Conservation (phyloP, 1,140 invertebrate genomes). For the Ceratoteleas bidentatus region DNA sequence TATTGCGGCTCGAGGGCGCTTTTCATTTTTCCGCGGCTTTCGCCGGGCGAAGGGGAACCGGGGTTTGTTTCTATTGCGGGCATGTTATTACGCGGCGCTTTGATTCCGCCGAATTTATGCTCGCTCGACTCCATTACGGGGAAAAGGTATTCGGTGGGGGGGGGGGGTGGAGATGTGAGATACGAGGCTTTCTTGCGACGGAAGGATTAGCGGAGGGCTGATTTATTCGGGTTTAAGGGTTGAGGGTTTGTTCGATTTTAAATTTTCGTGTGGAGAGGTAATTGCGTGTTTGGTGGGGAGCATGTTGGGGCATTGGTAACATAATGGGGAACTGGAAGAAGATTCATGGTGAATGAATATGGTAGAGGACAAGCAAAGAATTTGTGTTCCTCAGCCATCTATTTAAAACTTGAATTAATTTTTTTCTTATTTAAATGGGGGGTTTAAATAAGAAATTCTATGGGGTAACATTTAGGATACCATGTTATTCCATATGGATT, state of each 20-base stretch:
- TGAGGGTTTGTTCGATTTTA: background rate
- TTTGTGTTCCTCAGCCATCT: too few species aligned
- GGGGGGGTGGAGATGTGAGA: constrained; percentile 23
- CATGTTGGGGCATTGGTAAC: too few species aligned
- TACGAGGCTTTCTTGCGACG: constrained; percentile 6
- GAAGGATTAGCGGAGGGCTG: constrained; percentile 19
- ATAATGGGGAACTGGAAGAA: too few species aligned
- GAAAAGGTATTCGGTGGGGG: constrained; percentile 30
- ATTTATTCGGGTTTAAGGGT: constrained; percentile 27
- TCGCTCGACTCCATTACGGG: constrained; percentile 49
- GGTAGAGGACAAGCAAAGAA: too few species aligned
- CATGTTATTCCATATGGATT: too few species aligned
- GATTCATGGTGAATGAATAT: too few species aligned
- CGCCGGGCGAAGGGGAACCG: constrained; percentile 21
- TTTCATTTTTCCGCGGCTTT: constrained; percentile 53
- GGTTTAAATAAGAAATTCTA: too few species aligned
- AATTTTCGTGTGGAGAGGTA: background rate
- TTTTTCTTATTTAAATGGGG: too few species aligned
- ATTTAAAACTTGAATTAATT: too few species aligned
- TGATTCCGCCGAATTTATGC: constrained; percentile 47
- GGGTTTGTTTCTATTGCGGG: constrained; percentile 53
- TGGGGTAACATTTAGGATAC: too few species aligned
- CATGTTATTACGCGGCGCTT: constrained; percentile 40
- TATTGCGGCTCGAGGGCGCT: constrained; percentile 57
- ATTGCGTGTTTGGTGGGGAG: too few species aligned